A percentile compares a stretch with the other conserved stretches of the same genome.
phyloP scores from a whole-genome alignment of 1,140 invertebrate genomes.

The Diachasmimorpha longicaudata region DNA sequence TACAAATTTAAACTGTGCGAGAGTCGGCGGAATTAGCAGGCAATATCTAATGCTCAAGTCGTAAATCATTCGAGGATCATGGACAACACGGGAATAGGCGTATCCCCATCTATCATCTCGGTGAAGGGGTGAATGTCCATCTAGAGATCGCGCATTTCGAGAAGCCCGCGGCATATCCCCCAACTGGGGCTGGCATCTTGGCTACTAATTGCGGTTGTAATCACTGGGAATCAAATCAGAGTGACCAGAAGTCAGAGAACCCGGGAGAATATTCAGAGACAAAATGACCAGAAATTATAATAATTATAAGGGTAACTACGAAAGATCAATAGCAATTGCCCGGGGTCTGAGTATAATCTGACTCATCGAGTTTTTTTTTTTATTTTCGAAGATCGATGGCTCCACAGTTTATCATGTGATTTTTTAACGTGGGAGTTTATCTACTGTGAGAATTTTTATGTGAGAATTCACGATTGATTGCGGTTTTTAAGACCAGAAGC shows the following conservation, averaged over 20 bases:
- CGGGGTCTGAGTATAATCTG: background rate
- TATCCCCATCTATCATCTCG: slow-evolving; percentile 21
- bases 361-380: background rate
- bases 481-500: background rate
- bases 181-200: background rate
- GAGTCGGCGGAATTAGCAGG: background rate
- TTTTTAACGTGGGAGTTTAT: background rate
- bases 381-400: background rate
- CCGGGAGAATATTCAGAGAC: background rate
- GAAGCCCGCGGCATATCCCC: background rate
- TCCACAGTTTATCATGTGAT: background rate
- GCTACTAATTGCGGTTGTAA: background rate
- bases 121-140: slow-evolving; percentile 21
- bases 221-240: background rate
- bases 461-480: background rate
- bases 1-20: background rate
- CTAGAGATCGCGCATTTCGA: background rate
- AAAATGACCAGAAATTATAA: background rate
- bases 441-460: background rate
- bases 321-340: background rate
- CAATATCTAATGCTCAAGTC: background rate
- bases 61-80: slow-evolving; percentile 23
- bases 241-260: background rate
- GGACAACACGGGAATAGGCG: slow-evolving; percentile 21
- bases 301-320: background rate